A percentile compares a stretch with the other conserved stretches of the same genome.
Evolutionary conservation across 2,888 invertebrate species (phyloP).

Genomic region (Eilema griseolum): DNA sequence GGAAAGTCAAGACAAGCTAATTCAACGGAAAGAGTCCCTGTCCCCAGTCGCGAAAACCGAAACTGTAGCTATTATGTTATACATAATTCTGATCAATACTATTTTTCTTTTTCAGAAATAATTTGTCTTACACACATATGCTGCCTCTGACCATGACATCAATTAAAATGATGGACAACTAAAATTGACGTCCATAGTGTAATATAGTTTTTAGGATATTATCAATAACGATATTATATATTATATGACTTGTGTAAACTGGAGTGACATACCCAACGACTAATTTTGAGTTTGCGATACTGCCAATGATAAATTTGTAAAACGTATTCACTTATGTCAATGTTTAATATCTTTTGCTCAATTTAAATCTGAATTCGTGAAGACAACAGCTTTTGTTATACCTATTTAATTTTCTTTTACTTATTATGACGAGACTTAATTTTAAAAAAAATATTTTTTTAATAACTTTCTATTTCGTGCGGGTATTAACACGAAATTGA

Average conservation of each 20-base stretch:
- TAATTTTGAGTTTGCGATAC: neutral
- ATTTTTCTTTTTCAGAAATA: slow-evolving; percentile 35
- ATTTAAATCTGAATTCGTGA: neutral
- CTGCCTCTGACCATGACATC: slow-evolving; percentile 12
- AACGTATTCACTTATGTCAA: neutral
- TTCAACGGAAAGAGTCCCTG: too few species aligned
- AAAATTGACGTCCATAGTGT: neutral
- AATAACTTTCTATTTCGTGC: too few species aligned
- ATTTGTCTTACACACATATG: slow-evolving; percentile 25
- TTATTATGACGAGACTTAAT: neutral
- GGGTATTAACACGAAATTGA: too few species aligned
- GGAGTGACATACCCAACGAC: too few species aligned
- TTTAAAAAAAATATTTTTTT: too few species aligned
- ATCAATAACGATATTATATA: neutral
- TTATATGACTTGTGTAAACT: too few species aligned
- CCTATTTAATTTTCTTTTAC: neutral
- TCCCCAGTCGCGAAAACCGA: too few species aligned
- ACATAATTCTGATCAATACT: neutral
- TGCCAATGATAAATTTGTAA: neutral
- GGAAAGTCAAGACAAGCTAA: neutral
- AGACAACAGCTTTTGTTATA: neutral
- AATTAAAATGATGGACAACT: slow-evolving; percentile 22
- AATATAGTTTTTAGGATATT: neutral
- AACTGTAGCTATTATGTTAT: too few species aligned
- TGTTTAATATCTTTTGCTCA: neutral